Conservation (phyloP, 2,113 vertebrate genomes). For the Hyaena hyaena region DNA sequence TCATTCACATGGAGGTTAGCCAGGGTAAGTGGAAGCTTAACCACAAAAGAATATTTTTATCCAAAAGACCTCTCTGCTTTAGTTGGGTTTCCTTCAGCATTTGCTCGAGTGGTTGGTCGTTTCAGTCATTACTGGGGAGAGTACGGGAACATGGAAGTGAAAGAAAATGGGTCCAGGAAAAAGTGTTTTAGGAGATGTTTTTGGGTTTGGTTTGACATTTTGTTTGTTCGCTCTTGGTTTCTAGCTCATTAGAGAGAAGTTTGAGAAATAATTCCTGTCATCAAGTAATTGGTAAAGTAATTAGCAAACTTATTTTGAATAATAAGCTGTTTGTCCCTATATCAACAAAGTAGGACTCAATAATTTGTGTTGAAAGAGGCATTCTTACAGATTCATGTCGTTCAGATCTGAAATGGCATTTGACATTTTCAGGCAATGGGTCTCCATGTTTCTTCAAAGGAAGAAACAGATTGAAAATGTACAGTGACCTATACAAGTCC, state of each 20-base stretch:
- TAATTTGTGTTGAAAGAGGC: not conserved
- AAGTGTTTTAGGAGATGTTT: not conserved
- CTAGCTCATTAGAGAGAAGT: not conserved
- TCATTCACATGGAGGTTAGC: not conserved
- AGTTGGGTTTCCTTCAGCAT: not conserved
- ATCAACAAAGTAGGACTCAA: not conserved
- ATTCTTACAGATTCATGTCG: not conserved
- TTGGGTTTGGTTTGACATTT: not conserved
- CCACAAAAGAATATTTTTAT: not conserved
- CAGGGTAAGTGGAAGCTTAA: not conserved
- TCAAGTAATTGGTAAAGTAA: not conserved
- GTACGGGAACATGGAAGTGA: not conserved
- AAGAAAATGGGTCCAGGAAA: not conserved
- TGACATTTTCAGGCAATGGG: not conserved
- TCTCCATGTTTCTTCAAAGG: not conserved
- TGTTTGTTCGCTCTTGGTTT: not conserved
- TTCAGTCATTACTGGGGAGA: not conserved
- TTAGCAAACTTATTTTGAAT: not conserved
- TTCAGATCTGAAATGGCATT: not conserved
- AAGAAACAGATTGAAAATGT: not conserved
- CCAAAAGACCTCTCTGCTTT: not conserved
- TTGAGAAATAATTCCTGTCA: not conserved
- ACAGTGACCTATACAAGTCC: not conserved
- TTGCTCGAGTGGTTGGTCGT: not conserved
- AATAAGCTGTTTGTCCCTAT: not conserved